Base-by-base conservation (phyloP, 2,888 invertebrate genomes). In the Alitta virens region DNA sequence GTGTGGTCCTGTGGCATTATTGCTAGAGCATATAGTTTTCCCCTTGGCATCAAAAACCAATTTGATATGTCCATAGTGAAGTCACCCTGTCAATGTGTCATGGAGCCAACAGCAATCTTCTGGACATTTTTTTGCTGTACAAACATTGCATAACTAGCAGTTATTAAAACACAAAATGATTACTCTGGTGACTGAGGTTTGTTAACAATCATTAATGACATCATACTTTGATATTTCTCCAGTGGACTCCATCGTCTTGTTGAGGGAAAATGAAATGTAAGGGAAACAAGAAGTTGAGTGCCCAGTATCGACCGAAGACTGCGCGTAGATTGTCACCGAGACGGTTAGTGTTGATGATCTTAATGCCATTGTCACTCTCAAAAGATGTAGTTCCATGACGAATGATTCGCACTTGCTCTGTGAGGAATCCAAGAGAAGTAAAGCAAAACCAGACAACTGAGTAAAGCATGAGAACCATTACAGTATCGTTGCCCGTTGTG, bases 301-400 rank as follows among this genome's bases (percentile, higher is more conserved):
- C 25, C 75, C 76, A 77, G 56, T 71, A 69, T 23, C 66, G 58
- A 21, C 78, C 78, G 53, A 75, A 75, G 26, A 76, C 75, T 5
- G 72, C 68, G 23, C 64, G 56, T 2, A 77, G 21, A 60, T 74
- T 76, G 5, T 65, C 68, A 5, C 26, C 24, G 5, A 69, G 33
- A 16, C 51, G 42, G n/a, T 71, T 55, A 0, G 63, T 70, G 62
- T 74, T 74, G 18, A 59, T 64, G 5, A 78, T 63, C 43, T 71
- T 68, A 21, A 77, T 67, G 18, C 72, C 69, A 26, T 69, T 70
- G 21, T 74, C 70, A 24, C 54, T 46, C 66, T 79, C 79, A 65
- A 76, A 78, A 1, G 75, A 70, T 0, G 78, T 78, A 46, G 66
- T 62, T 18, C 78, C 77, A 2, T 42, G 42, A n/a, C 49, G 42